Conservation (phyloP, 2,888 invertebrate species). For the Bugulina stolonifera region DNA sequence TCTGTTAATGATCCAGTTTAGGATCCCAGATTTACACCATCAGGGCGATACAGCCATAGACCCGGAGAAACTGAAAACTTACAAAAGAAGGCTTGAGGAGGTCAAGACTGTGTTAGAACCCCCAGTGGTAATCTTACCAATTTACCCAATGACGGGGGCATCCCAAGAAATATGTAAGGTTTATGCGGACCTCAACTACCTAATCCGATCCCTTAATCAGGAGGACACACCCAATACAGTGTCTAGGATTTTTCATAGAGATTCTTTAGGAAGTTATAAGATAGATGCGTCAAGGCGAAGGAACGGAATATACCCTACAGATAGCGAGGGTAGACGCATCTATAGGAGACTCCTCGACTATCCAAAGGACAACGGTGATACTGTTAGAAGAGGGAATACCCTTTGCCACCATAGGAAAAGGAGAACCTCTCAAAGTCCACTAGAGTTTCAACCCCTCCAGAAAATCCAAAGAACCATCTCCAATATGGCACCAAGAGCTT, state of each 20-base stretch:
- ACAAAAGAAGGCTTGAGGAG: not conserved
- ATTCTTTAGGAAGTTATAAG: not conserved
- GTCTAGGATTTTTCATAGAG: not conserved
- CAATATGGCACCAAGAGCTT: too few species aligned
- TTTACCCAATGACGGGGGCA: not conserved
- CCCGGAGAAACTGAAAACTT: not conserved
- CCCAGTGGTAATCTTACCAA: not conserved
- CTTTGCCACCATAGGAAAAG: not conserved
- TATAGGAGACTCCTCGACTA: not conserved
- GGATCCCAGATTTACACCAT: not conserved
- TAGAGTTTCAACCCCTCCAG: too few species aligned
- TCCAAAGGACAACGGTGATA: not conserved
- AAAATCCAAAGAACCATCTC: too few species aligned
- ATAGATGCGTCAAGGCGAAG: not conserved
- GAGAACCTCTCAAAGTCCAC: too few species aligned
- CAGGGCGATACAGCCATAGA: not conserved
- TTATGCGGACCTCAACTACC: not conserved
- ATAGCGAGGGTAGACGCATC: not conserved
- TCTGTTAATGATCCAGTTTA: not conserved
- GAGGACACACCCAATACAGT: not conserved
- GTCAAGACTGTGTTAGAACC: not conserved
- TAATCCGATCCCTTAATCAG: too few species aligned
- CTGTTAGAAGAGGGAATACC: not conserved
- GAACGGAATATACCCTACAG: not conserved
- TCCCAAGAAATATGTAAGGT: not conserved